phyloP scores from a whole-genome alignment of 2,113 vertebrate species.

The Pachycephala philippinensis region DNA sequence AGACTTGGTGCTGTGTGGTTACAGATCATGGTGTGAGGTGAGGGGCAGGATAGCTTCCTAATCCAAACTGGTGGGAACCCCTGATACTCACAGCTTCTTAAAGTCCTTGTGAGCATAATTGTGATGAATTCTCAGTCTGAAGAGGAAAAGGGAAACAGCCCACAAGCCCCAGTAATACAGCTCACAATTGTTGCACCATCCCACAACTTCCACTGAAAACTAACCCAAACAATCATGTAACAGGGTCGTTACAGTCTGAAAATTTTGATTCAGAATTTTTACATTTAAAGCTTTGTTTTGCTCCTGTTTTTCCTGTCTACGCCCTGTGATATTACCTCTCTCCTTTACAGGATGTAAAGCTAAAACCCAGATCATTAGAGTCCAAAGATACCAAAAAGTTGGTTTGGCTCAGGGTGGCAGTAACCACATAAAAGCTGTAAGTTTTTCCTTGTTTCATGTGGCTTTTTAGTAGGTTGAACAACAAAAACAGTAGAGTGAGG shows the following conservation, averaged over 20 bases:
- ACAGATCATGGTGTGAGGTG: not conserved
- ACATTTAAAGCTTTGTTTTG: slow-evolving; percentile 23
- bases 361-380: slow-evolving; percentile 48
- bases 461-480: slow-evolving; percentile 45
- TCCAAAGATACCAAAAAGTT: slow-evolving; percentile 58
- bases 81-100: not conserved
- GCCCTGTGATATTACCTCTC: slow-evolving; percentile 1
- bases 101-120: not conserved
- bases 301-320: slow-evolving; percentile 52
- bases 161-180: not conserved
- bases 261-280: slow-evolving; percentile 25
- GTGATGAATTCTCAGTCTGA: not conserved
- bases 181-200: not conserved
- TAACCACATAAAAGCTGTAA: slow-evolving; percentile 58
- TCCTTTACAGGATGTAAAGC: slow-evolving; percentile 29
- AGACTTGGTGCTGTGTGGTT: not conserved
- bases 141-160: not conserved
- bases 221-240: not conserved
- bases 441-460: slow-evolving; percentile 64
- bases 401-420: slow-evolving; percentile 50
- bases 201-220: slow-evolving; percentile 29
- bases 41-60: not conserved
- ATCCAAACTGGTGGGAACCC: not conserved
- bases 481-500: slow-evolving; percentile 35
- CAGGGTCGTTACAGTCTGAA: slow-evolving; percentile 30